Percentiles rank a stretch among this genome's conserved stretches.
phyloP scores from a whole-genome alignment of 2,797 vertebrate species.

The Alectoris magna region DNA sequence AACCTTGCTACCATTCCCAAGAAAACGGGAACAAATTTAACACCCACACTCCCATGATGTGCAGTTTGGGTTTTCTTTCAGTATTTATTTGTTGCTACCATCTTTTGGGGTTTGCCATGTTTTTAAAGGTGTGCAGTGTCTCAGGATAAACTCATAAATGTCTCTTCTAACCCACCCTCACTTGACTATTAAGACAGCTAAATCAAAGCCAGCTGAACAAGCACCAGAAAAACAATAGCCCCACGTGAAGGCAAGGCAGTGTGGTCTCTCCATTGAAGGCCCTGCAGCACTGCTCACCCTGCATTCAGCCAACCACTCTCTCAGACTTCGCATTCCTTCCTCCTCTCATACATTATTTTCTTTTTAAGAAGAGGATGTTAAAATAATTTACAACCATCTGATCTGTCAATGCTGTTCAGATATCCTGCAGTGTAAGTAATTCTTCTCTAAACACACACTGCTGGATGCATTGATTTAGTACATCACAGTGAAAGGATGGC shows the following conservation, averaged over 20 bases:
- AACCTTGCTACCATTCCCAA: not conserved
- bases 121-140: not conserved
- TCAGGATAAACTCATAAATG: not conserved
- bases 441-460: not conserved
- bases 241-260: fast-evolving
- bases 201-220: too few species aligned
- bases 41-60: fast-evolving
- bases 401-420: not conserved
- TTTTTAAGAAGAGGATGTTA: slow-evolving; percentile 4
- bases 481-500: not conserved
- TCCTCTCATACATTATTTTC: not conserved
- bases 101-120: not conserved
- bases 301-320: fast-evolving
- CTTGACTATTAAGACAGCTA: not conserved
- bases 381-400: not conserved
- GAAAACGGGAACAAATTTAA: not conserved
- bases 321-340: not conserved
- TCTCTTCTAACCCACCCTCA: not conserved
- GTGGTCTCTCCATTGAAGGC: fast-evolving
- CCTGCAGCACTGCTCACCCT: fast-evolving
- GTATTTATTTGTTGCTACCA: not conserved
- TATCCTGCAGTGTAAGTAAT: slow-evolving; percentile 9
- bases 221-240: not conserved
- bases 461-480: not conserved
- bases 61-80: not conserved